phyloP scores from a whole-genome alignment of 2,797 vertebrate genomes.

The Agapornis canus region DNA sequence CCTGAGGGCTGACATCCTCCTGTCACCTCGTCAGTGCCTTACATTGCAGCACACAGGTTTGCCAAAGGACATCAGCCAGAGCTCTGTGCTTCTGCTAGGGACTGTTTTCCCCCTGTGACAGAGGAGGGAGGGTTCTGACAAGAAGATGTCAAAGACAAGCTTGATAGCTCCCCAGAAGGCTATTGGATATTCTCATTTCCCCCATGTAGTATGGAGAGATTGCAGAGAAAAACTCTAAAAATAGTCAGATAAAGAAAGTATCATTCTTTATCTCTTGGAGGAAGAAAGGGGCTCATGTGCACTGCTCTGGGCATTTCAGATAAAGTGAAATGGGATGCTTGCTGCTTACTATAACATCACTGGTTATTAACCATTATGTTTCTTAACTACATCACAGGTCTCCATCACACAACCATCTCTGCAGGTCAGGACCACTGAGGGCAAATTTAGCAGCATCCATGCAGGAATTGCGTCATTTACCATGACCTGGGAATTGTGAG shows the following conservation, averaged over 20 bases:
- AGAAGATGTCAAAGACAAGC: background rate
- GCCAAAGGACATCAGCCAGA: background rate
- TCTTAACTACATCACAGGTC: background rate
- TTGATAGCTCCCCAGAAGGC: background rate
- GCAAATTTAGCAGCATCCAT: background rate
- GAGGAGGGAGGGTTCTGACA: background rate
- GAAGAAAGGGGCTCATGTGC: background rate
- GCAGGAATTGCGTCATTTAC: background rate
- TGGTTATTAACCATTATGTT: background rate
- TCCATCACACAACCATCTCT: background rate
- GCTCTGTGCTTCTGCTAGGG: background rate
- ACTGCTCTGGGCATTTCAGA: background rate
- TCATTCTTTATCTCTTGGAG: background rate
- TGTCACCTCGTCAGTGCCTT: background rate
- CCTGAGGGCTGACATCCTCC: background rate
- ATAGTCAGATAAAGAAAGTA: background rate
- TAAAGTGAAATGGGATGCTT: background rate
- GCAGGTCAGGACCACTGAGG: fast-evolving
- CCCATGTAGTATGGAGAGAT: background rate
- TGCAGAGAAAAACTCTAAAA: background rate
- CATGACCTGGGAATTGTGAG: background rate
- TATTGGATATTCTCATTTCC: background rate
- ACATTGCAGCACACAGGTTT: background rate
- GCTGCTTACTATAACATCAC: background rate
- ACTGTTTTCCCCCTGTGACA: background rate